Base-by-base conservation (phyloP, 2,888 invertebrate genomes). In the Apotomis turbidana region DNA sequence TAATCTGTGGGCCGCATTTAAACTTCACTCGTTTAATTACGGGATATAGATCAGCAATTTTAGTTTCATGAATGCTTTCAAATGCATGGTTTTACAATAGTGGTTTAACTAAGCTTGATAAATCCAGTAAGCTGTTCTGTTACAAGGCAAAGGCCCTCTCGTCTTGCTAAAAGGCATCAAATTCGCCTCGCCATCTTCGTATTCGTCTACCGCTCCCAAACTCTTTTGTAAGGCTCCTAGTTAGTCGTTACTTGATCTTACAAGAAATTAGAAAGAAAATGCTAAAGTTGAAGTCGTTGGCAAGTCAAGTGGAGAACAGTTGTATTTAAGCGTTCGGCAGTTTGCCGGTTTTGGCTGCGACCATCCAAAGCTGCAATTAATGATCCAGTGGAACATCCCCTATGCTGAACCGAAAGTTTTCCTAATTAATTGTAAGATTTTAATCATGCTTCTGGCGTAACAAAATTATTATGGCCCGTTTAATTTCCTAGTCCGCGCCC, bases 391-490 rank as follows among this genome's bases (percentile, higher is more conserved):
- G 77, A 75, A 75, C 81, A 83, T 82, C 85, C 77, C 77, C 76
- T 76, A 78, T 77, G 74, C 71, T 51, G 71, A 77, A 78, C 78
- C 78, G 81, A 83, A 91, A 91, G 81, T 92, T 92, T 90, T 87
- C 83, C 85, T 89, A 91, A 93, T 93, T 93, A 93, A 93, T 93
- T 89, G 86, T 83, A 88, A 88, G 88, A 88, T 91, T 92, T 91
- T 91, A 91, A 92, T 93, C 90, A 91, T 88, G 85, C 84, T 85
- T 85, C 90, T 88, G 89, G 87, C 89, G 87, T 89, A 87, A 88
- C 89, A 81, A 87, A 90, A 91, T 91, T 90, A 90, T 93, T 90
- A 92, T 90, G 88, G 91, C 83, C 87, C 90, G 89, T 89, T 93
- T 93, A 92, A 93, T 93, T 92, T 90, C 85, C 87, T 85, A 86